Conservation (phyloP, 2,888 invertebrate species). For the Phyto melanocephala region DNA sequence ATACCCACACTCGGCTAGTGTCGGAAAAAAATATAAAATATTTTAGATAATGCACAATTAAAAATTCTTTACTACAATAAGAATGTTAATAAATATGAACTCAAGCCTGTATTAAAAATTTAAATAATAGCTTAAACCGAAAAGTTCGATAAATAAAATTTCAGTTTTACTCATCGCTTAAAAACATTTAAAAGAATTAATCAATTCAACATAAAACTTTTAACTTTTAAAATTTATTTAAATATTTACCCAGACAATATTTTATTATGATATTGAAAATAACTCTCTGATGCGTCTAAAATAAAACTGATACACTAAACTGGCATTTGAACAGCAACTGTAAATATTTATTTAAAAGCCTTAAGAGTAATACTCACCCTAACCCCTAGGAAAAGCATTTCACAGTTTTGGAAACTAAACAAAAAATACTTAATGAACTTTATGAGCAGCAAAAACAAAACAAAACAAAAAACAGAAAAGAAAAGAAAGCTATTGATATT, state of each 20-base stretch:
- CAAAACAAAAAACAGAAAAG: not conserved
- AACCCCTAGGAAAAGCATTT: not conserved
- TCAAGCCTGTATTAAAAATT: no score
- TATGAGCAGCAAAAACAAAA: not conserved
- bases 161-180: no score
- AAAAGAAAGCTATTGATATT: constrained; percentile 34
- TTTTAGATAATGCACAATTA: no score
- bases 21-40: no score
- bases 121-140: no score
- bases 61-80: no score
- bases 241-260: not conserved
- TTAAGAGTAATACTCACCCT: constrained; percentile 30
- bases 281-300: not conserved
- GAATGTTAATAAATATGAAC: no score
- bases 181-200: no score
- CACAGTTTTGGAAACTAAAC: not conserved
- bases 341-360: constrained; percentile 59
- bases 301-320: not conserved
- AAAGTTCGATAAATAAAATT: no score
- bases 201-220: not conserved
- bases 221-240: not conserved
- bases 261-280: not conserved
- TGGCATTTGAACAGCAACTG: constrained; percentile 38
- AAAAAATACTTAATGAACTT: constrained; percentile 59
- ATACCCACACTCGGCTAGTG: no score